Percentiles rank a stretch among this genome's conserved stretches.
Conservation (phyloP, 2,113 vertebrate genomes). For the cat (Felis catus) region F.catus_Fca126_mat1.0 CM031427.1:28166501-28167000, state of each 20-base stretch:
- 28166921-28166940: constrained; percentile 92
- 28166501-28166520: background rate
- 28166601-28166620: background rate
- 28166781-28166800: constrained; percentile 56
- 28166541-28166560: rapidly evolving
- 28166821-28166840: constrained; percentile 85
- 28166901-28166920: constrained; percentile 88
- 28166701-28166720: too few relatives aligned
- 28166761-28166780: constrained; percentile 82
- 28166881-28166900: constrained; percentile 90
- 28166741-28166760: background rate
- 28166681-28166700: background rate
- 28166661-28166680: background rate
- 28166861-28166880: constrained; percentile 88
- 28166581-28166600: background rate
- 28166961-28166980: constrained; percentile 19
- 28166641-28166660: background rate
- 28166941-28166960: constrained; percentile 93
- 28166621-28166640: background rate
- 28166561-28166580: background rate
- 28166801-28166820: constrained; percentile 86
- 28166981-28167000: background rate
- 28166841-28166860: constrained; percentile 86
- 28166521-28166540: too few relatives aligned
- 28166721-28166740: background rate